phyloP scores from a whole-genome alignment of 2,113 vertebrate species.

The Ovis canadensis region DNA sequence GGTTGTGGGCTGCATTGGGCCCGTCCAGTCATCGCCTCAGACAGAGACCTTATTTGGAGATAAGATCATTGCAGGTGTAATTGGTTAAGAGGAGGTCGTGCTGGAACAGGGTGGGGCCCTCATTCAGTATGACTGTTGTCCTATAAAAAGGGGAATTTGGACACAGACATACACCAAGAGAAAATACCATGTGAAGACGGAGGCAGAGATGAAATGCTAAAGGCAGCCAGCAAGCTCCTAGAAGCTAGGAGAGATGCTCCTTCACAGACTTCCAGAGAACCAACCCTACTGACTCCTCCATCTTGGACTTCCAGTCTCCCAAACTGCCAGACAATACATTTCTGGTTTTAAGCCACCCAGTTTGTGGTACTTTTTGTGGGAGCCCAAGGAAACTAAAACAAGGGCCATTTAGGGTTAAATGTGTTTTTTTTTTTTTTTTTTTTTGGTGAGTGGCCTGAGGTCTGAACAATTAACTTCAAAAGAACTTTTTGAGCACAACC shows the following conservation, averaged over 20 bases:
- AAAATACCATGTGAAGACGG: neutral
- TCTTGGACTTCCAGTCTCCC: too few relatives aligned
- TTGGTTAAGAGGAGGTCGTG: neutral
- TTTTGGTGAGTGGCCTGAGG: neutral
- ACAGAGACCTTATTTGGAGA: neutral
- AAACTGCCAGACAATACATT: neutral
- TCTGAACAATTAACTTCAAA: conserved; percentile 44
- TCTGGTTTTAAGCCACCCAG: neutral
- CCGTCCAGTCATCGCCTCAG: neutral
- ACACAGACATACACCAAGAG: neutral
- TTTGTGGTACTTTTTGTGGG: neutral
- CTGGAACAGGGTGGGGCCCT: neutral
- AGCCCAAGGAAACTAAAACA: neutral
- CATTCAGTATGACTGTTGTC: neutral
- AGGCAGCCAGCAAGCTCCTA: neutral
- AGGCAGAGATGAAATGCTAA: neutral
- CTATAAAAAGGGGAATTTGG: neutral
- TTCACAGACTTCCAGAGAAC: fast-evolving
- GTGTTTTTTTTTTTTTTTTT: neutral
- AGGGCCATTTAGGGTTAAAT: neutral
- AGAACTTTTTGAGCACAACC: conserved; percentile 21
- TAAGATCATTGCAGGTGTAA: neutral
- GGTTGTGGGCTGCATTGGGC: neutral
- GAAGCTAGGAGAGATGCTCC: neutral
- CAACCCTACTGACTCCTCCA: neutral